Evolutionary conservation across 2,113 vertebrate species (phyloP), one percentile per base, ranked within the genome.

Genomic region (Myotis davidii): DNA sequence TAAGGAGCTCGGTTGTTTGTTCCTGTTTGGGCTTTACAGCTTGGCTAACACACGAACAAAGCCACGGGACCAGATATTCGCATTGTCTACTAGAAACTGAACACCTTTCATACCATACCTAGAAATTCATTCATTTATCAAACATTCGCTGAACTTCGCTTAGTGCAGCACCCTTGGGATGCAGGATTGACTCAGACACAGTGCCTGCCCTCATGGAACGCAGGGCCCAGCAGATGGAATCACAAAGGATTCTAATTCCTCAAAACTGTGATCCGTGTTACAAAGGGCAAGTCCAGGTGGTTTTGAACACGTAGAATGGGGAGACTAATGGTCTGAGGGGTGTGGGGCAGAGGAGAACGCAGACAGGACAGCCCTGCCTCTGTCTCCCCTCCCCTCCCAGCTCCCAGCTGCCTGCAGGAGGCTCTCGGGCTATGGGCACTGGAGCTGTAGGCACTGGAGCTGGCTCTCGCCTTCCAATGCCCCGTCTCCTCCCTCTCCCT

Each of bases 11-110:
- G 34, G 69, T 48, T 85, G 96, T 94, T 94, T 90, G 82, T 92
- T 94, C 85, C 91, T 90, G 93, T 97, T 83, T 95, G 95, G 72
- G 54, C 92, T 93, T 76, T 69, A 76, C 21, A 83, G 88, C 92
- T 78, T 78, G 82, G 88, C 82, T 85, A 79, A 76, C 42, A 56
- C 42, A 69, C 8, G 54, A 79, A 86, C 56, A 34, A 52, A 45
- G 84, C 74, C 96, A 93, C 1, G 13, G 91, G 94, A 81, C 76
- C 8, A 42, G 95, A 96, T 64, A 79, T 0, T 73, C 83, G 92
- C 56, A 29, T 0, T 70, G 59, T 85, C 85, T 48, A 52, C 92
- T 50, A 83, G 61, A 56, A 39, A 67, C 25, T 9, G 48, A 88
- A 42, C 12, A 23, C 17, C 37, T 86, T n/a, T 76, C 56, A 70